Evolutionary conservation across 1,140 invertebrate genomes (phyloP), one percentile per base, ranked within the genome.

Genomic region (Hylaeus anthracinus): DNA sequence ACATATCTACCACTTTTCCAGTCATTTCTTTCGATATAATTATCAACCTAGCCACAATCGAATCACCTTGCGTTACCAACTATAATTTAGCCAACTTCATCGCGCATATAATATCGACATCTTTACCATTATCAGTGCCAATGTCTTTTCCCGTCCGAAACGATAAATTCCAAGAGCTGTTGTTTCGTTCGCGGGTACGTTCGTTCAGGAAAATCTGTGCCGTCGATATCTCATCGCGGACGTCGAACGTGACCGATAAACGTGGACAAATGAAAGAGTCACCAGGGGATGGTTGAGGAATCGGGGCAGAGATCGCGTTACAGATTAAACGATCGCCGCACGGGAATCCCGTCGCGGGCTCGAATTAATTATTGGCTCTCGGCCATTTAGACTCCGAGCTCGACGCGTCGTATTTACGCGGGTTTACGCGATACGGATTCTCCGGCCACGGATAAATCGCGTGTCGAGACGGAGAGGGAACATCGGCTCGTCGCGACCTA

Each of bases 291-390:
- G 58, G 26, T 26, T 2, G 58, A 3, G n/a, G 55, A 56, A 56
- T 15, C 41, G 43, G 58, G 14, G n/a, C 41, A n/a, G n/a, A 66
- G 73, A 75, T 75, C 41, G 73, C 73, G 73, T 66, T 75, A 56
- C 63, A 75, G 73, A 75, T 75, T 75, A 75, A 75, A 75, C 63
- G 63, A 66, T 75, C 73, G 51, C 10, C 43, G 48, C 64, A 3
- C 63, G 63, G 39, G 58, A 37, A 9, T 51, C 51, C 8, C 51
- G 51, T 51, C 37, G 43, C 63, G 63, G 37, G 12, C 10, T 43
- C 15, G 76, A 78, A 78, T 78, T 78, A 78, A 78, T 78, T 78
- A 72, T 78, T 78, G 76, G 76, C 76, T 37, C 1, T 5, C 39
- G 37, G 58, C 76, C 67, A 78, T 78, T 76, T 65, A 60, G 41